Conservation (phyloP, 2,113 vertebrate species). For the Serilophus lunatus region DNA sequence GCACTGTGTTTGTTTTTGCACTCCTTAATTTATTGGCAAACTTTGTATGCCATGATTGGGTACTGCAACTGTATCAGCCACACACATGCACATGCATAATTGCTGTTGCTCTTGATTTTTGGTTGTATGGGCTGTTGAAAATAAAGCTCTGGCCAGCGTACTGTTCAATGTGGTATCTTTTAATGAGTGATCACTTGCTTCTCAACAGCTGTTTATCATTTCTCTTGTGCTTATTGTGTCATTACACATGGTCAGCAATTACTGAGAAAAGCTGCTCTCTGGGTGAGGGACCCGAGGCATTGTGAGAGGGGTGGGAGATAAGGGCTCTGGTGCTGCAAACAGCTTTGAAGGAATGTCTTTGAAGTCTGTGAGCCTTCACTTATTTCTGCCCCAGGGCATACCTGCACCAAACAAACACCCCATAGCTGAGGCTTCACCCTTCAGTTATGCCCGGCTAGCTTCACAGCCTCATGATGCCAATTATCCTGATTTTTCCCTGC, state of each 20-base stretch:
- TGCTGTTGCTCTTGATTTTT: conserved; percentile 45
- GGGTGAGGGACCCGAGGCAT: background rate
- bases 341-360: background rate
- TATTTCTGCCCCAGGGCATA: background rate
- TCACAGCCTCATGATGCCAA: background rate
- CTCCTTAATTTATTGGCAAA: conserved; percentile 45
- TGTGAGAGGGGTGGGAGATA: background rate
- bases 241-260: background rate
- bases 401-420: background rate
- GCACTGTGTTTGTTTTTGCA: conserved; percentile 38
- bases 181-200: background rate
- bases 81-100: background rate
- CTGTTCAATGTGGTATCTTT: background rate
- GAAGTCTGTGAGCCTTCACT: background rate
- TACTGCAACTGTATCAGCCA: background rate
- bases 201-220: background rate
- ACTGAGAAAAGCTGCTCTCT: background rate
- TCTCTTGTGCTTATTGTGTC: background rate
- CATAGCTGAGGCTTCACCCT: background rate
- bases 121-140: conserved; percentile 36
- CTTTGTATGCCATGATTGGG: background rate
- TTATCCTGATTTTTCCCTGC: background rate
- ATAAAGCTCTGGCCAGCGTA: conserved; percentile 40
- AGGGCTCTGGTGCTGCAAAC: background rate
- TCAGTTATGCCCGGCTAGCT: background rate